phyloP scores from a whole-genome alignment of 1,140 invertebrate species.

The Arctopsyche grandis region DNA sequence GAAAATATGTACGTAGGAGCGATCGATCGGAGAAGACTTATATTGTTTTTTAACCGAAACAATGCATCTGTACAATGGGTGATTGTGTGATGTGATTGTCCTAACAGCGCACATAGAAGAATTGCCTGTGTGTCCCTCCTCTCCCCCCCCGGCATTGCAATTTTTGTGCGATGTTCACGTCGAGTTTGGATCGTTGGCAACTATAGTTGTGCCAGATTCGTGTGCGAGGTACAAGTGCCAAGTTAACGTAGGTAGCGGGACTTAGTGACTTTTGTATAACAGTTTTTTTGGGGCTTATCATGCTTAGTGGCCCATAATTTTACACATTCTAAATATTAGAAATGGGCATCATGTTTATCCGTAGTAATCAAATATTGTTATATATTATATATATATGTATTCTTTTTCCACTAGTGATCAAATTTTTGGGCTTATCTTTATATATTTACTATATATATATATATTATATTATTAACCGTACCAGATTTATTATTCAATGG shows the following conservation, averaged over 20 bases:
- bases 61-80: slow-evolving; percentile 25
- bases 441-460: too few relatives aligned
- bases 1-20: slow-evolving; percentile 2
- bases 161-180: not conserved
- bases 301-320: slow-evolving; percentile 19
- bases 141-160: not conserved
- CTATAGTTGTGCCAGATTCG: slow-evolving; percentile 7
- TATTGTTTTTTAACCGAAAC: slow-evolving; percentile 11
- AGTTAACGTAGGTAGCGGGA: slow-evolving; percentile 35
- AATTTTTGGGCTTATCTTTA: not conserved
- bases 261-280: slow-evolving; percentile 20
- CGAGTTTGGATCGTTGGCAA: slow-evolving; percentile 25
- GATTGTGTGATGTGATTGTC: slow-evolving; percentile 30
- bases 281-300: slow-evolving; percentile 33
- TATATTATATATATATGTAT: too few relatives aligned
- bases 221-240: slow-evolving; percentile 16
- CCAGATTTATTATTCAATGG: slow-evolving; percentile 2
- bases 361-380: slow-evolving; percentile 14
- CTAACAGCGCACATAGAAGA: slow-evolving; percentile 22
- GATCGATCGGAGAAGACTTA: slow-evolving; percentile 11
- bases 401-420: slow-evolving; percentile 26
- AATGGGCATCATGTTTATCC: slow-evolving; percentile 23
- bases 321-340: slow-evolving; percentile 31
- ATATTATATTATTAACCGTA: not conserved
- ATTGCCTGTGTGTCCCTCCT: slow-evolving; percentile 2